Evolutionary conservation across 2,888 invertebrate species (phyloP).

Genomic region (Nymphalis polychloros): DNA sequence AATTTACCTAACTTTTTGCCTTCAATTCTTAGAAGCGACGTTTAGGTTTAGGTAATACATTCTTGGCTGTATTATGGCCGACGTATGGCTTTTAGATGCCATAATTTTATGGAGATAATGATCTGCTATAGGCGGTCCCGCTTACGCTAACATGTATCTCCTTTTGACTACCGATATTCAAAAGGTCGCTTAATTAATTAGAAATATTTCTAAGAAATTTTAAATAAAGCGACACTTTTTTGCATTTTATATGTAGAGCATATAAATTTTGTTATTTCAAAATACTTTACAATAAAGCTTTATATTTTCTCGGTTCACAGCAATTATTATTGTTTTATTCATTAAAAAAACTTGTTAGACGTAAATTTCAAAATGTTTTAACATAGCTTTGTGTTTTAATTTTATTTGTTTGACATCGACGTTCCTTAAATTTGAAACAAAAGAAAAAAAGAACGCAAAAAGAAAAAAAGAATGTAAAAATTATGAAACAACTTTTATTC

Average conservation of each 20-base stretch:
- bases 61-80: constrained; percentile 62
- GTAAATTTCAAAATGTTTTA: too few relatives aligned
- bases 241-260: not conserved
- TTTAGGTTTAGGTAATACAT: constrained; percentile 69
- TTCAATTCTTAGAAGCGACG: constrained; percentile 67
- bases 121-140: constrained; percentile 55
- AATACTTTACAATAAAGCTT: too few relatives aligned
- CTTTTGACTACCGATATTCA: constrained; percentile 39
- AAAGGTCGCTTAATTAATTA: constrained; percentile 40
- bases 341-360: too few relatives aligned
- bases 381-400: too few relatives aligned
- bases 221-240: constrained; percentile 6
- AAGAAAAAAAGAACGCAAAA: too few relatives aligned
- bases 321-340: too few relatives aligned
- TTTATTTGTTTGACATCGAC: too few relatives aligned
- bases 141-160: constrained; percentile 36
- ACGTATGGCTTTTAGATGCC: constrained; percentile 66
- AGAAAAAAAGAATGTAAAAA: too few relatives aligned
- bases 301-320: too few relatives aligned
- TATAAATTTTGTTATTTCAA: too few relatives aligned
- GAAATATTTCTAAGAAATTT: constrained; percentile 39
- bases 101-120: constrained; percentile 72
- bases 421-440: too few relatives aligned
- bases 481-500: too few relatives aligned
- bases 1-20: constrained; percentile 79